A percentile compares a stretch with the other conserved stretches of the same genome.
Evolutionary conservation across 1,140 invertebrate species (phyloP).

Genomic region (Anastrepha ludens): DNA sequence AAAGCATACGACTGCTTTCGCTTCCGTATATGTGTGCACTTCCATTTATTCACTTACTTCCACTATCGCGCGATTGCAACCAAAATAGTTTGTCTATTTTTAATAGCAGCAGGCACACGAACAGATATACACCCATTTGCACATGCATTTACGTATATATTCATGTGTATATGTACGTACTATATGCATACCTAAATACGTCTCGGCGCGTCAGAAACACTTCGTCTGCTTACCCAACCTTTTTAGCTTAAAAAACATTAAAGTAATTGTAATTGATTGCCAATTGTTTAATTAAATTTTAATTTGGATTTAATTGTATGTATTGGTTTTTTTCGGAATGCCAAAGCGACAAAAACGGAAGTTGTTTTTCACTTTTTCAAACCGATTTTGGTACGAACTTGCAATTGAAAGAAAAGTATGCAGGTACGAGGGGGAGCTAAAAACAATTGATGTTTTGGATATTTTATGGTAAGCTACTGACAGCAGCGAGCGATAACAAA

Average conservation of each 20-base stretch:
- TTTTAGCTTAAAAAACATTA: conserved; percentile 49
- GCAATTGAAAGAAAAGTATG: too few species aligned
- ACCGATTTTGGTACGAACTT: not conserved
- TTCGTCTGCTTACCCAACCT: not conserved
- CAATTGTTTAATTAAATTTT: conserved; percentile 54
- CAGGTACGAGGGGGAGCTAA: too few species aligned
- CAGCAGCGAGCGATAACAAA: too few species aligned
- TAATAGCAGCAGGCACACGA: not conserved
- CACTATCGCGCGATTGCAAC: not conserved
- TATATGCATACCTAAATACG: not conserved
- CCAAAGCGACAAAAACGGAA: not conserved
- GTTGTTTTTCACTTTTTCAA: conserved; percentile 40
- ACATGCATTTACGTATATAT: not conserved
- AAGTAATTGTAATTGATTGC: conserved; percentile 55
- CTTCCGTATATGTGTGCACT: not conserved
- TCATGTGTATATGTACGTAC: not conserved
- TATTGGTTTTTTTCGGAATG: not conserved
- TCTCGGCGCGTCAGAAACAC: not conserved
- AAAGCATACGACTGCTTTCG: not conserved
- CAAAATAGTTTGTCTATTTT: conserved; percentile 39
- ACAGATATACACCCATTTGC: not conserved
- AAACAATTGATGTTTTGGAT: not conserved
- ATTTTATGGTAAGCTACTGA: too few species aligned
- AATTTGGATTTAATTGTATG: conserved; percentile 51
- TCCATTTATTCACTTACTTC: conserved; percentile 18